Base-by-base conservation (phyloP, 2,888 invertebrate genomes). In the Epistrophella euchroma region DNA sequence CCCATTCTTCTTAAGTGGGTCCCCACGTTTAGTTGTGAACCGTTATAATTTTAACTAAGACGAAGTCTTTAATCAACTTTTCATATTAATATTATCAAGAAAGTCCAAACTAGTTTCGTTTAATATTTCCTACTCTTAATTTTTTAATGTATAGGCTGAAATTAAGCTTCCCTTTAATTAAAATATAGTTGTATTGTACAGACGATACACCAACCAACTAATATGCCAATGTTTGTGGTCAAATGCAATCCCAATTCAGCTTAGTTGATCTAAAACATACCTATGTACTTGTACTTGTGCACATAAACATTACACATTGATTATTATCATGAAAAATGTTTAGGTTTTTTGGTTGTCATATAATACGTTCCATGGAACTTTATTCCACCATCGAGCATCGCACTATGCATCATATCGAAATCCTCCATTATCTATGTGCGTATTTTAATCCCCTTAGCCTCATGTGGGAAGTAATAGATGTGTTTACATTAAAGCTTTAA, bases 381-480 rank as follows among this genome's bases (percentile, higher is more conserved):
- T n/a, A 56, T 35, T 17, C 56, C 17, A 32, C 17, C n/a, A 56
- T 17, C 5, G n/a, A n/a, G 4, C 28, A 28, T 28, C 28, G 32
- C 32, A 32, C 9, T 4, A 32, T 13, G 22, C 60, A 40, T 60
- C 37, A 60, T 40, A 60, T 40, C 15, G 17, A 56, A 17, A 32
- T 28, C 19, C 60, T 2, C 19, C 47, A 19, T 40, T 56, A 55
- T 45, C 2, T 25, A 28, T 32, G 28, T 70, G 28, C 55, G 35
- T 25, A 17, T 19, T 62, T 74, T 60, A 81, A 75, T 75, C 75
- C 75, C 47, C 6, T 66, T 32, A 32, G n/a, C n/a, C n/a, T n/a
- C 37, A 37, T 55, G 28, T 28, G 37, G 47, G 40, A 50, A 58
- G 9, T 43, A 56, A 15, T 40, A 15, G 7, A 40, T 60, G 60